phyloP scores from a whole-genome alignment of 1,140 invertebrate species.

The Drosophila kurseongensis region DNA sequence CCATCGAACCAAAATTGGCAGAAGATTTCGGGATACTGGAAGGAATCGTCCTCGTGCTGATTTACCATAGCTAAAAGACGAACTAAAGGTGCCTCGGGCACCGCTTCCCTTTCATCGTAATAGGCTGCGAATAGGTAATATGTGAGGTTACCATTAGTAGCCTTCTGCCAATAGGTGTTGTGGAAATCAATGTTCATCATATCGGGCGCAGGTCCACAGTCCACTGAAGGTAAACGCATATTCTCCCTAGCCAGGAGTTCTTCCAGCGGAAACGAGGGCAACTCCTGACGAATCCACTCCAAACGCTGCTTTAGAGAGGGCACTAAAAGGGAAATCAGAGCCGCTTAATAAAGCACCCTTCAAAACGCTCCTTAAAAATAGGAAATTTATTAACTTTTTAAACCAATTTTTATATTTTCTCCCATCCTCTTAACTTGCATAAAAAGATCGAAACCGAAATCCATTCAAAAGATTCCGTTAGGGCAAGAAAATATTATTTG shows the following conservation, averaged over 20 bases:
- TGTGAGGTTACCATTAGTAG: constrained; percentile 90
- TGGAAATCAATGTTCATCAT: constrained; percentile 57
- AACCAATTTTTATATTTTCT: no score
- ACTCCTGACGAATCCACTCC: constrained; percentile 48
- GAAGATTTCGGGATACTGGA: constrained; percentile 87
- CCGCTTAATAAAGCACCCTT: no score
- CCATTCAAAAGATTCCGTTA: no score
- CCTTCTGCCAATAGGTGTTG: constrained; percentile 89
- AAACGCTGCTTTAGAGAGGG: constrained; percentile 46
- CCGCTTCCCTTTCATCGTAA: constrained; percentile 90
- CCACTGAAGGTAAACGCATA: accelerated
- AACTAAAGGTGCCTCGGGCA: constrained; percentile 90
- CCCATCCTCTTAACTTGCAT: no score
- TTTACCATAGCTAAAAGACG: constrained; percentile 95
- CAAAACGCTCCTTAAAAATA: no score
- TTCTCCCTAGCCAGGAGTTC: constrained; percentile 18
- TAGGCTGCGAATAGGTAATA: constrained; percentile 95
- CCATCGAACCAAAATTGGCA: constrained; percentile 95
- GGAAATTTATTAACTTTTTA: no score
- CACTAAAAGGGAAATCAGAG: constrained; percentile 10
- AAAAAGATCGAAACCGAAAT: no score
- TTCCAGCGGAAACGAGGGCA: constrained; percentile 67
- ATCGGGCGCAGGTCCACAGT: constrained; percentile 45
- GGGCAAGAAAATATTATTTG: no score
- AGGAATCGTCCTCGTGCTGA: constrained; percentile 17